phyloP scores from a whole-genome alignment of 64 coral and sea anemone genomes.

The Orbicella faveolata region DNA sequence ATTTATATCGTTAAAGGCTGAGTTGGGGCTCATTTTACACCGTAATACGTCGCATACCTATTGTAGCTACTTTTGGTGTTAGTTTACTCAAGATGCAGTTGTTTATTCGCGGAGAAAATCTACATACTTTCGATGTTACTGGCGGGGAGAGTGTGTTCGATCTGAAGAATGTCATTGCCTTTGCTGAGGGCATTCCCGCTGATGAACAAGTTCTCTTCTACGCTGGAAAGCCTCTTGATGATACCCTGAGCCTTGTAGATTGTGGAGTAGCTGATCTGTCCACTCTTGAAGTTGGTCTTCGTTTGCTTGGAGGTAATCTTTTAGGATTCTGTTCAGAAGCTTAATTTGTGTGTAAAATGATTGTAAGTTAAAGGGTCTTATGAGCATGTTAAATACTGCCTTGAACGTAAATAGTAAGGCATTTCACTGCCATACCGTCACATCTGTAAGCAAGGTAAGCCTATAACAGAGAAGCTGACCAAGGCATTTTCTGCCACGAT shows the following conservation, averaged over 20 bases:
- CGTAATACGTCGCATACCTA: constrained; percentile 24
- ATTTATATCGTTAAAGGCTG: background rate
- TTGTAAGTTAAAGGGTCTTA: too few relatives aligned
- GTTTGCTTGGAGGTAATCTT: constrained; percentile 91
- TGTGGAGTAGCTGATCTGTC: constrained; percentile 78
- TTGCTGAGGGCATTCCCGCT: constrained; percentile 77
- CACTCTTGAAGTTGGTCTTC: constrained; percentile 84
- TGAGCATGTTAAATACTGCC: too few relatives aligned
- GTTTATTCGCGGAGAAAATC: constrained; percentile 92
- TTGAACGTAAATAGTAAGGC: too few relatives aligned
- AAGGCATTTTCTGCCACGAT: too few relatives aligned
- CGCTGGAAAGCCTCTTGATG: constrained; percentile 86
- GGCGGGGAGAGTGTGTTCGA: constrained; percentile 70
- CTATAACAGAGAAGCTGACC: too few relatives aligned
- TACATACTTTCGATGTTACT: constrained; percentile 84
- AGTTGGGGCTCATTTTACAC: background rate
- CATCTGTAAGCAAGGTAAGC: too few relatives aligned
- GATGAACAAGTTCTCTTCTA: constrained; percentile 96
- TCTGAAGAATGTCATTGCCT: constrained; percentile 80
- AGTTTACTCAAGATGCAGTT: constrained; percentile 90
- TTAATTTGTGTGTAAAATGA: too few relatives aligned
- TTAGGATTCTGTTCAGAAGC: too few relatives aligned
- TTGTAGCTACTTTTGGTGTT: constrained; percentile 31
- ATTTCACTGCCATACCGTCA: too few relatives aligned
- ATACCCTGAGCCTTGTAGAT: constrained; percentile 63